Evolutionary conservation across 1,140 invertebrate species (phyloP).

Genomic region (Papilio polytes): DNA sequence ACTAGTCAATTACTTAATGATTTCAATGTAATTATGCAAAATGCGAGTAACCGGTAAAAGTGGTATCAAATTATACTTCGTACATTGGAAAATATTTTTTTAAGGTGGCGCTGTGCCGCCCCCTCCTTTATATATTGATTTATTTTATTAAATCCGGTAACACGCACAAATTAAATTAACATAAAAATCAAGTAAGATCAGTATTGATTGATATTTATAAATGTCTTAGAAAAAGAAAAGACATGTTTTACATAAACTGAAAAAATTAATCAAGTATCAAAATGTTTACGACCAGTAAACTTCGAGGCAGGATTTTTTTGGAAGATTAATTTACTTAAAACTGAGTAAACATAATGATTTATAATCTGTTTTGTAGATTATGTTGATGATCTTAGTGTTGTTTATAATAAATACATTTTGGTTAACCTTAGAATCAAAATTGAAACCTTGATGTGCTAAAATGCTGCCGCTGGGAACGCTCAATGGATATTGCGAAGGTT

Average conservation of each 20-base stretch:
- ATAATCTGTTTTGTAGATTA: background rate
- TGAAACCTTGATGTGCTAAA: slow-evolving; percentile 1
- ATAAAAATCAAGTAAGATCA: background rate
- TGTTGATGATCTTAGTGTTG: background rate
- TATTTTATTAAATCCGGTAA: no score
- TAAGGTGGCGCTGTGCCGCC: no score
- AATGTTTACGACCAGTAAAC: background rate
- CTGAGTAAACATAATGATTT: no score
- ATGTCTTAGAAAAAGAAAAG: no score
- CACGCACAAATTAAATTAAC: no score
- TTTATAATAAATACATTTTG: background rate
- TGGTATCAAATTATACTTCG: background rate
- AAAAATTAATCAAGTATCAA: background rate
- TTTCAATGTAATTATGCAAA: slow-evolving; percentile 12
- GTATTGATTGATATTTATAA: background rate
- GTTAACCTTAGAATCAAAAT: slow-evolving; percentile 17
- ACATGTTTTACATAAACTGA: no score
- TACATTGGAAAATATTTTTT: background rate
- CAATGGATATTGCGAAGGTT: slow-evolving; percentile 19
- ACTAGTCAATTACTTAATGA: background rate
- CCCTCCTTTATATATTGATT: no score
- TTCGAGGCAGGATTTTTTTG: no score
- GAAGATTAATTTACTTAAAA: no score
- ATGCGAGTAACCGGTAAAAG: background rate
- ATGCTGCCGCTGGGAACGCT: background rate